Base-by-base conservation (phyloP, 2,113 vertebrate species). In the Bostrychus sinensis region DNA sequence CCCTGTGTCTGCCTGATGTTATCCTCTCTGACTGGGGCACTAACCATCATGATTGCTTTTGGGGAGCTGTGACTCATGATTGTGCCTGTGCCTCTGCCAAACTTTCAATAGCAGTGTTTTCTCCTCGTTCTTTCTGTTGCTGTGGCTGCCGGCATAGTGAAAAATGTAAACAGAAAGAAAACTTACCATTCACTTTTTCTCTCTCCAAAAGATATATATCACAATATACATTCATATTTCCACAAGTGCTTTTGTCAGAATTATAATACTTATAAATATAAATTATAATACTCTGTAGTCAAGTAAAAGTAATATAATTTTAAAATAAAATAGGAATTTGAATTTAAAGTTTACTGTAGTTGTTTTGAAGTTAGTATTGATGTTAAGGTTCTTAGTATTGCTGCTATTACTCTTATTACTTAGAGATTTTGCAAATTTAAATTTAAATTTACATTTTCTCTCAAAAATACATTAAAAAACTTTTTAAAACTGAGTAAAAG, bases 11-110 rank as follows among this genome's bases (percentile, higher is more conserved):
- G 72, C 72, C 76, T 78, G 72, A 82, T 77, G 80, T 68, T 83
- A 76, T 88, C 83, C 77, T 74, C 66, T 70, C 13, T 71, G 82
- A 83, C 86, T 81, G 64, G 63, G 70, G 68, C 50, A 58, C 58
- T 57, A 58, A 58, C 72, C 53, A 65, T 61, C 65, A 7, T 82
- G 77, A 89, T 87, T 86, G 74, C 81, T 87, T 80, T 81, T 68
- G 83, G 81, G 81, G 75, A 83, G 70, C 72, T 71, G 78, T 86
- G 85, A 86, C 78, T 90, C 84, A 89, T 81, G 68, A 66, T 82
- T 70, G 80, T 30, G 23, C 68, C 43, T 66, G 50, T 67, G 56
- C 51, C 1, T 26, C 73, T 70, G 82, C 70, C 86, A 86, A 76
- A 78, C 48, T 66, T 78, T 70, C 70, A 53, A 59, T 38, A 46